phyloP scores from a whole-genome alignment of 2,888 invertebrate genomes.

The Drosophila paramelanica region DNA sequence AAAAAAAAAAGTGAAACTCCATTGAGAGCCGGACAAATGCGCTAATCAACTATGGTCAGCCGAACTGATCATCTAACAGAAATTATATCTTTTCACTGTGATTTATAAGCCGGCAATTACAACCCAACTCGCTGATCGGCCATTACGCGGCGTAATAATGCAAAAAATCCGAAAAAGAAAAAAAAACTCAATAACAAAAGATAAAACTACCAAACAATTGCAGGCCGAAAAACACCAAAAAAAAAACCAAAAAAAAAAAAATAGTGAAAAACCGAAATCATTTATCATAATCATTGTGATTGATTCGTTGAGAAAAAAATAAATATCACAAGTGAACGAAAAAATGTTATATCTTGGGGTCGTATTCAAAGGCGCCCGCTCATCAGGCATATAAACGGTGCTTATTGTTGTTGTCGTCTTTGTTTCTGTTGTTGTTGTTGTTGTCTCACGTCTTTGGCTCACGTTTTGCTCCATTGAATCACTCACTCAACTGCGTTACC shows the following conservation, averaged over 20 bases:
- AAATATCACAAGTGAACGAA: constrained; percentile 73
- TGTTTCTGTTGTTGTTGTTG: constrained; percentile 34
- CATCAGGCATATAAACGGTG: constrained; percentile 79
- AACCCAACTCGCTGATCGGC: constrained; percentile 69
- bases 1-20: constrained; percentile 67
- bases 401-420: constrained; percentile 46
- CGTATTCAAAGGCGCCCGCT: constrained; percentile 73
- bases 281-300: constrained; percentile 84
- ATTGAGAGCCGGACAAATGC: constrained; percentile 65
- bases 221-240: constrained; percentile 25
- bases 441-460: constrained; percentile 76
- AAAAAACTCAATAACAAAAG: constrained; percentile 14
- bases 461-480: constrained; percentile 76
- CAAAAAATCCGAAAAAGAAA: constrained; percentile 48
- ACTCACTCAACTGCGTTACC: constrained; percentile 62
- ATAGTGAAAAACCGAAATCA: constrained; percentile 77
- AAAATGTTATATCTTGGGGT: constrained; percentile 51
- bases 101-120: constrained; percentile 78
- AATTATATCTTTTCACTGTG: constrained; percentile 75
- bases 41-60: constrained; percentile 66
- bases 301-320: constrained; percentile 80
- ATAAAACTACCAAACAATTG: constrained; percentile 53
- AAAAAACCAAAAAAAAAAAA: constrained; percentile 42
- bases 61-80: constrained; percentile 63
- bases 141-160: constrained; percentile 74